Evolutionary conservation across 2,888 invertebrate genomes (phyloP), one percentile per base, ranked within the genome.

Genomic region (Drosophila borborema): DNA sequence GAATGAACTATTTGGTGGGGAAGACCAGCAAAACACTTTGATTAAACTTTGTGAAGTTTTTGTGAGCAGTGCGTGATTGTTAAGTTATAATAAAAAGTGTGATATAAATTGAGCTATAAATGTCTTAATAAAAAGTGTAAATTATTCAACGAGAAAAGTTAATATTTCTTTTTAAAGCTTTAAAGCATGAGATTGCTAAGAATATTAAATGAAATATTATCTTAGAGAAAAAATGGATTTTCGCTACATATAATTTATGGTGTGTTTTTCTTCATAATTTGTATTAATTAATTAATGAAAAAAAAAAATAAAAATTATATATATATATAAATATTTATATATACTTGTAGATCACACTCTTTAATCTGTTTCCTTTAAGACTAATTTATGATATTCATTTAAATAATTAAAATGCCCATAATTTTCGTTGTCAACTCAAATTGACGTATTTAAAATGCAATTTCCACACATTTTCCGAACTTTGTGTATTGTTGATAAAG

Each of bases 391-490:
- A 20, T 34, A 12, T 12, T 7, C 20, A 65, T 51, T 64, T n/a
- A 41, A 10, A 8, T 1, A 43, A n/a, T 28, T n/a, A 2, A 51
- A 51, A 16, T 54, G 23, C 1, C 16, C 53, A 54, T 23, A 54
- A 38, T 20, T 12, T 14, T n/a, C n/a, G 14, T 2, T 16, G 12
- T 34, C 40, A 34, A 31, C 4, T 18, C 9, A 38, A 53, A 10
- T n/a, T 28, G 5, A 45, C 28, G 28, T 72, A 41, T 60, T 31
- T 60, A 40, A 49, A 49, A 55, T 18, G 8, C n/a, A 64, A 40
- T 59, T 68, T 23, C n/a, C 41, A n/a, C 48, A 45, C 18, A 46
- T 58, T 75, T 65, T 18, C 45, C 59, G 20, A 45, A 45, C 23
- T 59, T 49, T 23, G 34, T 20, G 51, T 36, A 16, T 41, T 67